A percentile compares a stretch with the other conserved stretches of the same genome.
These are phyloP conservation scores for Gadus chalcogrammus DNA, from an alignment of 2,113 vertebrate species.

Conservation along the genomic window DNA sequence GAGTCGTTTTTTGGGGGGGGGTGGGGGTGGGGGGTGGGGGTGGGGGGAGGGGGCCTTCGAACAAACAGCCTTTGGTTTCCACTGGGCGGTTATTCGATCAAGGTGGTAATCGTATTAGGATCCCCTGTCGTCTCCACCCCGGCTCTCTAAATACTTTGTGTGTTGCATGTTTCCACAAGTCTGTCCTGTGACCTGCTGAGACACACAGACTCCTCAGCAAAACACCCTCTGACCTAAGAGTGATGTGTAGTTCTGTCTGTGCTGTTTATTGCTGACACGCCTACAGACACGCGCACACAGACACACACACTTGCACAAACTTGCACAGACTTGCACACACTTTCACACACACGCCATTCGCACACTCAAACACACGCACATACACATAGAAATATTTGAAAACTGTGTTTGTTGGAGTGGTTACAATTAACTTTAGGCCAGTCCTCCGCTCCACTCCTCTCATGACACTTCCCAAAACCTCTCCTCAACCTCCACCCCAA, in stretches of 20 bases:
- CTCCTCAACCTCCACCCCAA: background rate
- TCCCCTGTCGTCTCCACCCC: constrained; percentile 32
- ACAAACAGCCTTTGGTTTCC: constrained; percentile 34
- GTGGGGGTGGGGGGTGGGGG: too few species aligned
- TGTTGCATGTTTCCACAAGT: constrained; percentile 52
- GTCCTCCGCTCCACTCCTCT: constrained; percentile 10
- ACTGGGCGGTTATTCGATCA: constrained; percentile 32
- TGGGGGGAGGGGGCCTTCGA: background rate
- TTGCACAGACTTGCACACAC: constrained; percentile 13
- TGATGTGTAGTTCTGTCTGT: constrained; percentile 41
- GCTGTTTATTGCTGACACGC: constrained; percentile 39
- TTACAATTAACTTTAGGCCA: too few species aligned
- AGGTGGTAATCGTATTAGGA: constrained; percentile 32
- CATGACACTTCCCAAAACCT: background rate
- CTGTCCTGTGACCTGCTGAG: constrained; percentile 36
- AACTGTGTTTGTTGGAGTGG: constrained; percentile 21
- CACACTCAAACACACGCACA: constrained; percentile 24
- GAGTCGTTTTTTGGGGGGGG: too few species aligned
- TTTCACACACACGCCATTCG: background rate
- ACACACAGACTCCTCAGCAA: constrained; percentile 26
- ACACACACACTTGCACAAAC: constrained; percentile 5
- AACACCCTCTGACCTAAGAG: constrained; percentile 39
- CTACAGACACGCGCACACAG: constrained; percentile 20
- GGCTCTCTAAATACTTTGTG: constrained; percentile 59
- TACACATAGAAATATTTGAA: constrained; percentile 30